These are phyloP conservation scores for Panulirus ornatus DNA, from an alignment of 1,140 invertebrate species.

Conservation along the genomic window DNA sequence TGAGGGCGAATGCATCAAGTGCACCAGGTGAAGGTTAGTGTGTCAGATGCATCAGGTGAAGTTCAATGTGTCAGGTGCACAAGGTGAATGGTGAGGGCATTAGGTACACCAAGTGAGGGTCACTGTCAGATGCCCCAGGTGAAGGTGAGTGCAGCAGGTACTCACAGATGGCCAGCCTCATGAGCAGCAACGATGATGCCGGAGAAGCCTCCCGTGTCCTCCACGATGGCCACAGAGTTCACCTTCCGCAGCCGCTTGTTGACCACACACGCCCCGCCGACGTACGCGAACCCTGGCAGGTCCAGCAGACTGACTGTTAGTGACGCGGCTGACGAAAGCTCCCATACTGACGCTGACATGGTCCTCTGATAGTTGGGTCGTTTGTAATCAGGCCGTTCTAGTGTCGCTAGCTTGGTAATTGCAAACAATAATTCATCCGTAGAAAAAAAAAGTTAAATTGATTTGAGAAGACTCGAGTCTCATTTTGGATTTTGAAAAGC, in stretches of 20 bases:
- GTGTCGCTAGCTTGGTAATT: background rate
- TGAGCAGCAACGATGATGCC: constrained; percentile 97
- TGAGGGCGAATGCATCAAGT: too few species aligned
- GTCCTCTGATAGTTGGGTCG: background rate
- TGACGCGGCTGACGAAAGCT: background rate
- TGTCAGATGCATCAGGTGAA: too few species aligned
- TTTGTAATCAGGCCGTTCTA: background rate
- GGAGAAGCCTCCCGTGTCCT: constrained; percentile 96
- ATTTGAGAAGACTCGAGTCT: too few species aligned
- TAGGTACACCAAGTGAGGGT: too few species aligned
- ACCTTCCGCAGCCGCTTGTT: constrained; percentile 97
- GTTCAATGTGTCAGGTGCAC: too few species aligned
- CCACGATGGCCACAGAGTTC: constrained; percentile 96
- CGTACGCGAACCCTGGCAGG: constrained; percentile 93
- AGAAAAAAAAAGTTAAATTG: too few species aligned
- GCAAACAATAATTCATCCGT: too few species aligned
- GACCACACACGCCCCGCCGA: constrained; percentile 96
- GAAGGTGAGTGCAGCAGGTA: constrained; percentile 76
- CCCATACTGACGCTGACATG: background rate
- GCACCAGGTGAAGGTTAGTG: too few species aligned
- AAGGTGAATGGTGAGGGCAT: too few species aligned
- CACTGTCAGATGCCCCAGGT: too few species aligned
- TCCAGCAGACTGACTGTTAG: background rate
- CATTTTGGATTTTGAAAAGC: too few species aligned
- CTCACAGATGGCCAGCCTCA: constrained; percentile 98